Percentiles rank a stretch among this genome's conserved stretches.
These are phyloP conservation scores for Sceliomorpha sp. DNA, from an alignment of 2,888 invertebrate genomes.

Conservation along the genomic window DNA sequence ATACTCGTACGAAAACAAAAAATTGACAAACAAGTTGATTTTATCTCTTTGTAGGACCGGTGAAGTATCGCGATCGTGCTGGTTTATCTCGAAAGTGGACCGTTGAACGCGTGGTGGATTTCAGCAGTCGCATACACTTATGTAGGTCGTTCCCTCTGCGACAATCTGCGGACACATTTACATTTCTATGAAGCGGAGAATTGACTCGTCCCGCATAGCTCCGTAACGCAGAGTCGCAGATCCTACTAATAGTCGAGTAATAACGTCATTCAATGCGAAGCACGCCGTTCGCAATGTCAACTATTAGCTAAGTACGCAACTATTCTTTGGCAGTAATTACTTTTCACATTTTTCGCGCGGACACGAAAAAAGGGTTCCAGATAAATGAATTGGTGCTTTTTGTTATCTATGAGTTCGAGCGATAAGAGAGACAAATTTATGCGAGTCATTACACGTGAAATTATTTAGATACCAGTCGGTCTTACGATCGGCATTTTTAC, in stretches of 20 bases:
- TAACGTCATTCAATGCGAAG: too few species aligned
- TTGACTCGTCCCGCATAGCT: background rate
- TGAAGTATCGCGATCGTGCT: slow-evolving; percentile 4
- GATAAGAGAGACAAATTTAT: slow-evolving; percentile 3
- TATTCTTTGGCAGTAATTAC: too few species aligned
- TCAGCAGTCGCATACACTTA: background rate
- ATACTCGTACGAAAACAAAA: background rate
- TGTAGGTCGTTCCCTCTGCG: background rate
- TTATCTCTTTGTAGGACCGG: background rate
- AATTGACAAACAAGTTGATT: background rate
- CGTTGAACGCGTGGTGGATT: background rate
- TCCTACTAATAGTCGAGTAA: too few species aligned
- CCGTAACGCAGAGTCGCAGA: too few species aligned
- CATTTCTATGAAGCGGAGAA: background rate
- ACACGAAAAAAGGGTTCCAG: too few species aligned
- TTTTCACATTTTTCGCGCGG: too few species aligned
- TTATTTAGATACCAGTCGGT: slow-evolving; percentile 11
- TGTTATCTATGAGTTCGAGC: background rate
- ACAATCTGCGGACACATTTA: slow-evolving; percentile 2
- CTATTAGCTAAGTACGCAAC: too few species aligned
- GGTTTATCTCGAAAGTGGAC: background rate
- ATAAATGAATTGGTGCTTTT: background rate
- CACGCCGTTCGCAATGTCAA: too few species aligned
- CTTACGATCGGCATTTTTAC: slow-evolving; percentile 7
- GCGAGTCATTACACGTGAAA: slow-evolving; percentile 4